These are phyloP conservation scores for Megalops atlanticus DNA, from an alignment of 2,113 vertebrate genomes.

Conservation along the genomic window DNA sequence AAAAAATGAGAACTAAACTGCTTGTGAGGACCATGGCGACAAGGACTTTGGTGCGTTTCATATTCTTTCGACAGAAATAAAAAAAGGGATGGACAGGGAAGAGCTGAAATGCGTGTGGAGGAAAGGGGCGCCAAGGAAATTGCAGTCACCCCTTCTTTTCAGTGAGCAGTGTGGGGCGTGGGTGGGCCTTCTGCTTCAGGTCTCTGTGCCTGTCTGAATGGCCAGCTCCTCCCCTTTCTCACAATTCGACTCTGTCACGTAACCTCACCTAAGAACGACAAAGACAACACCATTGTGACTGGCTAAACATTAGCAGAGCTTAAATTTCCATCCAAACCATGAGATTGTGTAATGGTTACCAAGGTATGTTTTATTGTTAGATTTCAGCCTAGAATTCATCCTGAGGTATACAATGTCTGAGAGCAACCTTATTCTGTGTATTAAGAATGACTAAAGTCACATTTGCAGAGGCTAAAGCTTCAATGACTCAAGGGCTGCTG, in stretches of 20 bases:
- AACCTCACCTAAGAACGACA: not conserved
- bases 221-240: not conserved
- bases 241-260: not conserved
- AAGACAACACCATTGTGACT: not conserved
- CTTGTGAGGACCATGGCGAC: slow-evolving; percentile 37
- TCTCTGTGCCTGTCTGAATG: not conserved
- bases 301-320: not conserved
- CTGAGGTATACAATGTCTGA: not conserved
- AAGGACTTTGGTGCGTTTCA: slow-evolving; percentile 35
- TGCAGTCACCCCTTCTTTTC: not conserved
- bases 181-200: not conserved
- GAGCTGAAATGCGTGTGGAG: not conserved
- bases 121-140: not conserved
- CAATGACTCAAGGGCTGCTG: too few species aligned
- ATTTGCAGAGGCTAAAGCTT: too few species aligned
- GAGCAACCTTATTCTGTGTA: not conserved
- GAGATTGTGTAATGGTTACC: too few species aligned
- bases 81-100: not conserved
- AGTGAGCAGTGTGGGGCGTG: not conserved
- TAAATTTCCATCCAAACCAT: too few species aligned
- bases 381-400: too few species aligned
- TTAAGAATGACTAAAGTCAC: not conserved
- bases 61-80: slow-evolving; percentile 21
- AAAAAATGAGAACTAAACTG: slow-evolving; percentile 45
- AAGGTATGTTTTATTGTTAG: too few species aligned